Conservation (phyloP, 2,113 vertebrate species). For the Heterochromis multidens region DNA sequence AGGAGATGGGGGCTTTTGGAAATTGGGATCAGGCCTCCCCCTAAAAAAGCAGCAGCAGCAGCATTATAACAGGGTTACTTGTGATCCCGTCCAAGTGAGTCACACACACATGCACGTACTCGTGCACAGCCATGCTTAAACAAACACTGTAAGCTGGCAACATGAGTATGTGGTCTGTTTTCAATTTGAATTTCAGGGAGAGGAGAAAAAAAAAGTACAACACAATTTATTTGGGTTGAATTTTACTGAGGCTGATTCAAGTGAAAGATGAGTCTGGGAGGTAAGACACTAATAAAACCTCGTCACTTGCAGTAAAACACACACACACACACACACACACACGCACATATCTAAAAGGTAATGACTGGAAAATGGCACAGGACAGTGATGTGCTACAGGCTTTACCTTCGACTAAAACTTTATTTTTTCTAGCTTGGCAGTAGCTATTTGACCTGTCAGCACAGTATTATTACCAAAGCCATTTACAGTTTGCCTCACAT, state of each 20-base stretch:
- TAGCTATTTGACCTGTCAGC: background rate
- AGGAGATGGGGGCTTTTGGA: conserved; percentile 15
- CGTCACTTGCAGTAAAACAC: background rate
- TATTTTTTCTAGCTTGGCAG: background rate
- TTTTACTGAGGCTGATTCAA: conserved; percentile 41
- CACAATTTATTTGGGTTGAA: conserved; percentile 58
- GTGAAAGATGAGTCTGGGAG: conserved; percentile 18
- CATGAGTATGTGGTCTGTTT: conserved; percentile 54
- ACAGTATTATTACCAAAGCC: background rate
- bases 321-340: background rate
- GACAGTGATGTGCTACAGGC: background rate
- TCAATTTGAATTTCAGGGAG: conserved; percentile 51
- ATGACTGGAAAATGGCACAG: conserved; percentile 19
- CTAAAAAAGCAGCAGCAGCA: conserved; percentile 6
- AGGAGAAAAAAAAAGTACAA: conserved; percentile 2
- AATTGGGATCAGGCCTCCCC: conserved; percentile 17
- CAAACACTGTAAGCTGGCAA: conserved; percentile 66
- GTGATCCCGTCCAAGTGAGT: conserved; percentile 59
- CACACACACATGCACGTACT: background rate
- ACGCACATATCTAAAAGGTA: conserved; percentile 10
- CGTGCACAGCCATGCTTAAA: conserved; percentile 18
- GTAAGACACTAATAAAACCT: conserved; percentile 18
- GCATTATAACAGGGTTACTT: background rate
- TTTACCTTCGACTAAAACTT: background rate
- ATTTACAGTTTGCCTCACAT: background rate